Percentiles rank a stretch among this genome's conserved stretches.
Evolutionary conservation across 2,113 vertebrate species (phyloP).

Genomic region (Mionectes macconnelli): DNA sequence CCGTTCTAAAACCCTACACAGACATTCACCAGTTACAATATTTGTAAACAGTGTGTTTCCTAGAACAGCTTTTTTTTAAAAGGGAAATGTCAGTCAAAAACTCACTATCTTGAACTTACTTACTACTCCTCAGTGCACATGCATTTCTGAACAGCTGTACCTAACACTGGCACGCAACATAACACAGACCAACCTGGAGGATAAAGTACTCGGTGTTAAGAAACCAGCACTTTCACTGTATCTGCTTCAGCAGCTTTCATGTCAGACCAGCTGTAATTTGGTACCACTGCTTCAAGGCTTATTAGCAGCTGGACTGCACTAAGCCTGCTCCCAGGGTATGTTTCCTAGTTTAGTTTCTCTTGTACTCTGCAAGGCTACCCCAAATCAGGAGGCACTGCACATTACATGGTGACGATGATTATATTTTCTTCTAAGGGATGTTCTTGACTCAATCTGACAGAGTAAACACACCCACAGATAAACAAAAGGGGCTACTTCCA

Average conservation of each 20-base stretch:
- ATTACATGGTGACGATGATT: not conserved
- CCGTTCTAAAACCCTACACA: fast-evolving
- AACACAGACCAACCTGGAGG: not conserved
- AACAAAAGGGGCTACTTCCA: not conserved
- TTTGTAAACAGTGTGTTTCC: not conserved
- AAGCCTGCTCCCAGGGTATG: not conserved
- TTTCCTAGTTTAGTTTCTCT: not conserved
- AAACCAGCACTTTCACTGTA: not conserved
- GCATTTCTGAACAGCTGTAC: not conserved
- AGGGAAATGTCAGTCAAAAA: not conserved
- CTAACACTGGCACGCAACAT: not conserved
- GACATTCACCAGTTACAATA: not conserved
- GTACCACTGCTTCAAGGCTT: not conserved
- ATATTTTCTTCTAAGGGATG: not conserved
- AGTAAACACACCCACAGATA: not conserved
- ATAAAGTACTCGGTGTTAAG: not conserved
- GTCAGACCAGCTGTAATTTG: not conserved
- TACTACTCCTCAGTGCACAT: not conserved
- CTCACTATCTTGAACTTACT: not conserved
- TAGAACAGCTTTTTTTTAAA: not conserved
- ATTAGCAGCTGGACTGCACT: not conserved
- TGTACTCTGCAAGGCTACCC: not conserved
- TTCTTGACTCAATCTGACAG: not conserved
- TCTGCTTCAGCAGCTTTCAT: not conserved
- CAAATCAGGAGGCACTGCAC: not conserved